phyloP scores from a whole-genome alignment of 2,888 invertebrate genomes.

The Tryphoninae sp. region DNA sequence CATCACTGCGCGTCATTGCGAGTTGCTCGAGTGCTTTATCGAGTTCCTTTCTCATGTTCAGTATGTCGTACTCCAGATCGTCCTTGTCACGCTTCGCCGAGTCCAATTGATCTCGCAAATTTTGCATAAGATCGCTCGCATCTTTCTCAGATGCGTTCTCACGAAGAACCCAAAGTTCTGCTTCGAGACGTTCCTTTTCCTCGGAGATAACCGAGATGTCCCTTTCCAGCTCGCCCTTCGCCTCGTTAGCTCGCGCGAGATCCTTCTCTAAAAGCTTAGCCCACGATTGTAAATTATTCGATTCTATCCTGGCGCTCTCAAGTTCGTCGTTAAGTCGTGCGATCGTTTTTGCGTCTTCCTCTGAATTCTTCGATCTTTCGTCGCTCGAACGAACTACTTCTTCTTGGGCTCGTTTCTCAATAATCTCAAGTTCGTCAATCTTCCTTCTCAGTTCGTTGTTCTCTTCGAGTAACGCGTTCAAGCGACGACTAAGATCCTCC shows the following conservation, averaged over 20 bases:
- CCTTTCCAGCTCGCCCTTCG: conserved; percentile 80
- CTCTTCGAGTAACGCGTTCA: conserved; percentile 72
- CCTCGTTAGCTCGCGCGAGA: conserved; percentile 79
- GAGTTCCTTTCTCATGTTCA: conserved; percentile 84
- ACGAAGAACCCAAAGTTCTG: conserved; percentile 69
- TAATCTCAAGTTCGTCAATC: conserved; percentile 76
- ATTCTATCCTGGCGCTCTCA: conserved; percentile 77
- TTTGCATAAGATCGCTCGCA: conserved; percentile 67
- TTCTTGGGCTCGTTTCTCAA: conserved; percentile 71
- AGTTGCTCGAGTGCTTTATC: conserved; percentile 78
- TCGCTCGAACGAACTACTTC: conserved; percentile 68
- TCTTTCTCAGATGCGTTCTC: conserved; percentile 66
- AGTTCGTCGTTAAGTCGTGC: conserved; percentile 74
- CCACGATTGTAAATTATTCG: conserved; percentile 76
- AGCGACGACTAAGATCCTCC: conserved; percentile 66
- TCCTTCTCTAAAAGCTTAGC: conserved; percentile 81
- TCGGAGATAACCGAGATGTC: conserved; percentile 73
- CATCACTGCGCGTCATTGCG: conserved; percentile 61
- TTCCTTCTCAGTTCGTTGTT: conserved; percentile 79
- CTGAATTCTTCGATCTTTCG: conserved; percentile 70
- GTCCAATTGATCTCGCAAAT: conserved; percentile 71
- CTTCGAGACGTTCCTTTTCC: conserved; percentile 73
- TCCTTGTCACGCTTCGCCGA: conserved; percentile 82
- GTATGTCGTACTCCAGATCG: conserved; percentile 84
- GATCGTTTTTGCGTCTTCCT: conserved; percentile 71